Conservation (phyloP, 23 tunicate species). For the Ciona savignyi region DNA sequence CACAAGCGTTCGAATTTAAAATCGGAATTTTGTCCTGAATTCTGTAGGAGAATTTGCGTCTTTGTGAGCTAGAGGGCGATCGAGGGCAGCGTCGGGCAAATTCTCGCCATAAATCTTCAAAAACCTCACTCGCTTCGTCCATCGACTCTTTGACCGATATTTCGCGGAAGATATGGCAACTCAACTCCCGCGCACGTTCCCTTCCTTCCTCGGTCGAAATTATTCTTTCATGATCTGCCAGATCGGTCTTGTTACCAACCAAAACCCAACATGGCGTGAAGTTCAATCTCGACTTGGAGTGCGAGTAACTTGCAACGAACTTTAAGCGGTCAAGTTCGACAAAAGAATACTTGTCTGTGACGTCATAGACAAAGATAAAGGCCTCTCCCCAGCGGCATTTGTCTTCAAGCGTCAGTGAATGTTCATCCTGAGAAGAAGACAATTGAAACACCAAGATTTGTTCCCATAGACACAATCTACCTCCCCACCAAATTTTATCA, state of each 20-base stretch:
- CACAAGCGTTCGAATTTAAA: slow-evolving; percentile 42
- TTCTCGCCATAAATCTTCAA: slow-evolving; percentile 61
- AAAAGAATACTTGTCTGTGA: slow-evolving; percentile 78
- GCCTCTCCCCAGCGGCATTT: slow-evolving; percentile 84
- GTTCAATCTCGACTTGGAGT: slow-evolving; percentile 35
- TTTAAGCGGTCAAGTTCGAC: slow-evolving; percentile 72
- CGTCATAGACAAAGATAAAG: slow-evolving; percentile 72
- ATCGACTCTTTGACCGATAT: slow-evolving; percentile 78
- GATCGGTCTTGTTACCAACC: slow-evolving; percentile 66
- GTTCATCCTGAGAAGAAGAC: slow-evolving; percentile 43
- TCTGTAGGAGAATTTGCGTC: slow-evolving; percentile 36
- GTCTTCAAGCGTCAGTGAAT: slow-evolving; percentile 62
- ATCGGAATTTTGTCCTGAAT: slow-evolving; percentile 62
- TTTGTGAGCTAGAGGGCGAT: slow-evolving; percentile 66
- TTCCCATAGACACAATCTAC: no score
- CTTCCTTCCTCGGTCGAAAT: slow-evolving; percentile 60
- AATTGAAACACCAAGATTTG: not conserved
- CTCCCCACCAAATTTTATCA: no score
- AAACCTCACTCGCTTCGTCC: slow-evolving; percentile 43
- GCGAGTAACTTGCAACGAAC: slow-evolving; percentile 71
- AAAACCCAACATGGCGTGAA: slow-evolving; percentile 56
- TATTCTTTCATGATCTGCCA: slow-evolving; percentile 62
- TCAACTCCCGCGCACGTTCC: slow-evolving; percentile 55
- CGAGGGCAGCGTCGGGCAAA: slow-evolving; percentile 64
- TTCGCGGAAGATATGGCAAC: slow-evolving; percentile 73